Conservation (phyloP, 2,113 vertebrate species). For the Steatornis caripensis region DNA sequence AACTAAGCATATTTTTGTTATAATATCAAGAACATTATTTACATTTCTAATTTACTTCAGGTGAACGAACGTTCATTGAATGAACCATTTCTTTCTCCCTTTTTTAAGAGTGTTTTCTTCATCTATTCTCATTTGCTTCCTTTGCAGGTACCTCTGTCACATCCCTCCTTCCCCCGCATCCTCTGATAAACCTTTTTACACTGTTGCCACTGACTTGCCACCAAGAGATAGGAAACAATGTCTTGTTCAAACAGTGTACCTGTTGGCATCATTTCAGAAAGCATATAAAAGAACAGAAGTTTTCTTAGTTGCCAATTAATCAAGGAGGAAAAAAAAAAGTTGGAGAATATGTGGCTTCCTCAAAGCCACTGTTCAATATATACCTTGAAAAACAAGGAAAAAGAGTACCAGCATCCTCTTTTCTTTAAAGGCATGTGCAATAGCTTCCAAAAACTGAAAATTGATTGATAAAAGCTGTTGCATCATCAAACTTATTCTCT, state of each 20-base stretch:
- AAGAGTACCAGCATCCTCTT: neutral
- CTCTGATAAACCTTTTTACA: neutral
- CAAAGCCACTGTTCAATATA: neutral
- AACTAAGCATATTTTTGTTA: neutral
- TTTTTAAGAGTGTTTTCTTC: neutral
- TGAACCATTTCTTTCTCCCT: neutral
- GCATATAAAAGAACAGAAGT: neutral
- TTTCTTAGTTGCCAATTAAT: constrained; percentile 5
- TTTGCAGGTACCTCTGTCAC: neutral
- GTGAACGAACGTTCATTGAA: neutral
- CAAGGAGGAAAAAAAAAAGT: neutral
- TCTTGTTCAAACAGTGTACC: constrained; percentile 16
- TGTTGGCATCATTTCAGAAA: constrained; percentile 2
- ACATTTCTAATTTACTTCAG: neutral
- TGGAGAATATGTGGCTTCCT: neutral
- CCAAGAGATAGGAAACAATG: constrained; percentile 10
- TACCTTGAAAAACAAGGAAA: neutral
- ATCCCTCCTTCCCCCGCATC: neutral
- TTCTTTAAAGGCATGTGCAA: accelerated
- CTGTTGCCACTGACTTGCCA: neutral
- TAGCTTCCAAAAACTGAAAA: neutral
- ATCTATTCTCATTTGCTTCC: neutral
- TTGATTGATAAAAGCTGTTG: neutral
- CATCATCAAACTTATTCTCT: neutral
- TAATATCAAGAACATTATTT: neutral